phyloP scores from a whole-genome alignment of 2,888 invertebrate genomes.

The Rapana venosa region DNA sequence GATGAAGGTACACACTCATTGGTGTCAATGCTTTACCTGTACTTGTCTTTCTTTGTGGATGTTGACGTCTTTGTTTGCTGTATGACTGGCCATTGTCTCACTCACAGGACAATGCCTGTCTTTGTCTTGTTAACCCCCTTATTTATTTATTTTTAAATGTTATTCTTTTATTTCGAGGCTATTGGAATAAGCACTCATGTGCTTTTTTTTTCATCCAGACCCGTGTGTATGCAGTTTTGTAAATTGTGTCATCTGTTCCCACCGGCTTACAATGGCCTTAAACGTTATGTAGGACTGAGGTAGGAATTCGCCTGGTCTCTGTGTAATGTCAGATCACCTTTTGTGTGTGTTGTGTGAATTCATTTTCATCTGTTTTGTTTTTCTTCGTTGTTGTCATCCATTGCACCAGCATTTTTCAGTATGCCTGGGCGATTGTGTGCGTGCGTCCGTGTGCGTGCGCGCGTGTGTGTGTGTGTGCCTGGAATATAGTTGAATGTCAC shows the following conservation, averaged over 20 bases:
- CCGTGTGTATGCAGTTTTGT: not conserved
- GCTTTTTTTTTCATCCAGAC: not conserved
- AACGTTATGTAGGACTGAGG: too few species aligned
- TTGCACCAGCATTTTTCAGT: not conserved
- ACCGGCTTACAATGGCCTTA: too few species aligned
- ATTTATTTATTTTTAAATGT: not conserved
- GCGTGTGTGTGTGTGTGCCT: not conserved
- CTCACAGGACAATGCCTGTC: not conserved
- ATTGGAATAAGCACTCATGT: not conserved
- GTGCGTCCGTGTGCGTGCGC: not conserved
- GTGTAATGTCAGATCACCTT: not conserved
- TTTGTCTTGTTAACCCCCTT: not conserved
- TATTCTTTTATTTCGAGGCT: too few species aligned
- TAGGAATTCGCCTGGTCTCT: not conserved
- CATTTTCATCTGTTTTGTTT: not conserved
- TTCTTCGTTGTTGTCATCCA: not conserved
- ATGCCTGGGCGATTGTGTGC: not conserved
- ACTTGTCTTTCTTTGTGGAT: not conserved
- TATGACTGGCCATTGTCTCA: not conserved
- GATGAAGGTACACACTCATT: conserved; percentile 23
- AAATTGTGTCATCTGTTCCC: too few species aligned
- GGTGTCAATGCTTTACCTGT: not conserved
- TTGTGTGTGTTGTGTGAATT: not conserved
- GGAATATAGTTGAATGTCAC: not conserved
- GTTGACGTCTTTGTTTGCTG: not conserved